phyloP scores from a whole-genome alignment of 2,797 vertebrate species.

The Chiloscyllium punctatum region DNA sequence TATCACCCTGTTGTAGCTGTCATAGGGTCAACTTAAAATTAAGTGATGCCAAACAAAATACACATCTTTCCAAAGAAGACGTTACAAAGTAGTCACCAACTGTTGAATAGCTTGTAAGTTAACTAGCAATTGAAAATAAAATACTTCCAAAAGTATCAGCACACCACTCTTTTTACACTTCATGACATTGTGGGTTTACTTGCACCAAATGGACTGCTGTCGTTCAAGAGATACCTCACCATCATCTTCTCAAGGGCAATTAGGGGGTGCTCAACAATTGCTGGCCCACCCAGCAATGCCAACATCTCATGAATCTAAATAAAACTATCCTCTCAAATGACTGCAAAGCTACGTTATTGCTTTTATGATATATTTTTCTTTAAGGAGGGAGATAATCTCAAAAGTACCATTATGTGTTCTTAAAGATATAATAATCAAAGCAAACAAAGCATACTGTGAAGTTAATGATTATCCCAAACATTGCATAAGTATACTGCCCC shows the following conservation, averaged over 20 bases:
- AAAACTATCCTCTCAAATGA: background rate
- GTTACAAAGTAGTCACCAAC: background rate
- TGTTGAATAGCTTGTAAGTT: background rate
- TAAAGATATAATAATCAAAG: conserved; percentile 27
- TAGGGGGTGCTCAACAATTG: too few relatives aligned
- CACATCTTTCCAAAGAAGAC: background rate
- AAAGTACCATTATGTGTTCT: background rate
- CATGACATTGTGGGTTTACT: too few relatives aligned
- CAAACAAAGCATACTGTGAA: background rate
- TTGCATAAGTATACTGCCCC: background rate
- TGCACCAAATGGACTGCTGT: too few relatives aligned
- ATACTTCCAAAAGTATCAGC: background rate
- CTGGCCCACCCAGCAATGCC: too few relatives aligned
- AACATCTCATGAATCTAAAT: too few relatives aligned
- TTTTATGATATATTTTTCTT: background rate
- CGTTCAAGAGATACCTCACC: too few relatives aligned
- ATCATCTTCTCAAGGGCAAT: too few relatives aligned
- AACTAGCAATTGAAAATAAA: too few relatives aligned
- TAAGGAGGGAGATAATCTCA: background rate
- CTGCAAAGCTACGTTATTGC: background rate
- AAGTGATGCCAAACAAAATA: background rate
- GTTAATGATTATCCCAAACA: background rate
- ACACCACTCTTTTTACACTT: background rate
- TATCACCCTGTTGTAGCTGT: background rate
- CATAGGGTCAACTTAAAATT: too few relatives aligned